Percentiles rank a stretch among this genome's conserved stretches.
Conservation (phyloP, 2,113 vertebrate species). For the Gallinago paraguaiae region DNA sequence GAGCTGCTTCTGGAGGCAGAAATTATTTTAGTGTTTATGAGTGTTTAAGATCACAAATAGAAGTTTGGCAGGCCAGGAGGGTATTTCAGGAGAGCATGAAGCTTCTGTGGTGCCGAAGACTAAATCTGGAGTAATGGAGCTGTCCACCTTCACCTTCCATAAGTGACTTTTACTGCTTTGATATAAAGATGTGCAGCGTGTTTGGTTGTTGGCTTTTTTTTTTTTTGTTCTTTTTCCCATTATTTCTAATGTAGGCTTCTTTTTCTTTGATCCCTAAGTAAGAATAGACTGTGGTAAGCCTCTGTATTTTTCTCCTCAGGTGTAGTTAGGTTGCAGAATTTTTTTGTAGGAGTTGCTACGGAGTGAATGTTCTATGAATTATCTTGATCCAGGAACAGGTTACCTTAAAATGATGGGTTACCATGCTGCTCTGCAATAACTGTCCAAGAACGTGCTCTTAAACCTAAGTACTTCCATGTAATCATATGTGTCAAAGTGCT, state of each 20-base stretch:
- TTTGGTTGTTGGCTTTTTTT: neutral
- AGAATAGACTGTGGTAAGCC: neutral
- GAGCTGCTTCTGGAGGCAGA: neutral
- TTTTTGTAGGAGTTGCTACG: neutral
- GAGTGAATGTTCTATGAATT: neutral
- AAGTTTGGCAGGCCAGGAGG: neutral
- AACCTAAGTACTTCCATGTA: neutral
- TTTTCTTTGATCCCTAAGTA: neutral
- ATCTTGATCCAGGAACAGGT: neutral
- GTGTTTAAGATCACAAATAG: neutral
- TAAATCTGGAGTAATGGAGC: neutral
- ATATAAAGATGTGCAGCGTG: neutral
- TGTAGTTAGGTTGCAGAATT: neutral
- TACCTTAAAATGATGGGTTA: neutral
- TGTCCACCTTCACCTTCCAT: neutral
- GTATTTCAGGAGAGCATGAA: neutral
- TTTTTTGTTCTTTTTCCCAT: neutral
- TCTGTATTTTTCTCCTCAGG: neutral
- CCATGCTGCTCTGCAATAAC: neutral
- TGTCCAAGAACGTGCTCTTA: conserved; percentile 2
- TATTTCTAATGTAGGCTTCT: neutral
- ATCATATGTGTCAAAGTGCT: neutral
- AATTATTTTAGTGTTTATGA: neutral
- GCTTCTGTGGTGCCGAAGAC: neutral
- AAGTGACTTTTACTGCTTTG: neutral